phyloP scores from a whole-genome alignment of 2,113 vertebrate genomes.

The Leucosticte australis region DNA sequence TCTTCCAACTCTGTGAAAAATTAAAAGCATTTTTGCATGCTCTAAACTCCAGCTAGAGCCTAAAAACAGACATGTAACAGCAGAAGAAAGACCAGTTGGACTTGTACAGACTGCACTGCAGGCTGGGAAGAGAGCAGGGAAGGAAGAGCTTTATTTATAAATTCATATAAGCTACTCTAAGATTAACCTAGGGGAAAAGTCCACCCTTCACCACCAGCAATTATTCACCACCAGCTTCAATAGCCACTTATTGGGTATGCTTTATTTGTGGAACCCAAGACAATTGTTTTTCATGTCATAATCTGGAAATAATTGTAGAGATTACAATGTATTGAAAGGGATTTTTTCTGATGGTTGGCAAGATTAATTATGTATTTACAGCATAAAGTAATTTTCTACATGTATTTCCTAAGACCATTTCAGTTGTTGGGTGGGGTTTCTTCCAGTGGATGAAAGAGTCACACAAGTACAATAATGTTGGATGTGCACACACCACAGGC shows the following conservation, averaged over 20 bases:
- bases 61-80: not conserved
- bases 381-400: not conserved
- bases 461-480: not conserved
- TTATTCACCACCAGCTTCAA: not conserved
- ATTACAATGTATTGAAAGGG: not conserved
- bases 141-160: not conserved
- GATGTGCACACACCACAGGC: not conserved
- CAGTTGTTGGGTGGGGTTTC: not conserved
- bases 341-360: not conserved
- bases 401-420: not conserved
- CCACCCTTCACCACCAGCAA: not conserved
- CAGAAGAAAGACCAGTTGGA: not conserved
- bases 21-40: not conserved
- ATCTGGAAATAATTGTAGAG: not conserved
- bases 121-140: not conserved
- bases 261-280: not conserved
- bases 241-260: not conserved
- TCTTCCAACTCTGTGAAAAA: not conserved
- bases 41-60: not conserved
- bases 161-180: not conserved
- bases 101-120: not conserved
- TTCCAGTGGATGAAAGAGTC: not conserved
- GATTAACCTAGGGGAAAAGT: not conserved
- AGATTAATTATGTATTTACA: not conserved
- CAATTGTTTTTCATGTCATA: not conserved